Conservation (phyloP, 2,888 invertebrate species). For the Heliconius hortense region DNA sequence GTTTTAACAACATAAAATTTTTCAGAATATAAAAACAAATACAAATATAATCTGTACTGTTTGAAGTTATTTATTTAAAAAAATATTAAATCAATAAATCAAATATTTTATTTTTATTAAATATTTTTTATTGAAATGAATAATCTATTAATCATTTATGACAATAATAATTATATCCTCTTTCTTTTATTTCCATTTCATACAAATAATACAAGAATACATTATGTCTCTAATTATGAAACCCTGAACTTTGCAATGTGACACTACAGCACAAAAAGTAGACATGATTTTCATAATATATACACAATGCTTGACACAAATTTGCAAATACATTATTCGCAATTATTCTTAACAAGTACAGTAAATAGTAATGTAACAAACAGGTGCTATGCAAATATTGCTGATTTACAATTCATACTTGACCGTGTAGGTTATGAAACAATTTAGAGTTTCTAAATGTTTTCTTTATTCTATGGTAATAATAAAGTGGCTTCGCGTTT, state of each 20-base stretch:
- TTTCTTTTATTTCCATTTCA: neutral
- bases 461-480: neutral
- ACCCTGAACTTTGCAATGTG: constrained; percentile 12
- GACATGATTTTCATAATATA: constrained; percentile 30
- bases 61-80: too few species aligned
- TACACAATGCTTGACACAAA: constrained; percentile 34
- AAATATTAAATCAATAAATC: too few species aligned
- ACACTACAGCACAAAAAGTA: constrained; percentile 16
- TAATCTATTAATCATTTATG: neutral
- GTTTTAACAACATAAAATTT: neutral
- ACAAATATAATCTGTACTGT: neutral
- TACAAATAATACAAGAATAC: neutral
- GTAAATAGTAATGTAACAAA: constrained; percentile 24
- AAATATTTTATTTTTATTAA: too few species aligned
- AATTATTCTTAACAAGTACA: constrained; percentile 28
- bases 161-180: neutral
- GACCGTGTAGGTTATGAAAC: neutral
- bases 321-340: constrained; percentile 27
- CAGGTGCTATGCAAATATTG: constrained; percentile 12
- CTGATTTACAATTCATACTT: constrained; percentile 10
- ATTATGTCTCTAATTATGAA: neutral
- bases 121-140: neutral
- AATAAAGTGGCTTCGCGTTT: neutral
- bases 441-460: neutral
- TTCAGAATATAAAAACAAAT: neutral